A percentile compares a stretch with the other conserved stretches of the same genome.
Conservation (phyloP, 53 echinoderm and acorn worm genomes). For the Mesocentrotus franciscanus region DNA sequence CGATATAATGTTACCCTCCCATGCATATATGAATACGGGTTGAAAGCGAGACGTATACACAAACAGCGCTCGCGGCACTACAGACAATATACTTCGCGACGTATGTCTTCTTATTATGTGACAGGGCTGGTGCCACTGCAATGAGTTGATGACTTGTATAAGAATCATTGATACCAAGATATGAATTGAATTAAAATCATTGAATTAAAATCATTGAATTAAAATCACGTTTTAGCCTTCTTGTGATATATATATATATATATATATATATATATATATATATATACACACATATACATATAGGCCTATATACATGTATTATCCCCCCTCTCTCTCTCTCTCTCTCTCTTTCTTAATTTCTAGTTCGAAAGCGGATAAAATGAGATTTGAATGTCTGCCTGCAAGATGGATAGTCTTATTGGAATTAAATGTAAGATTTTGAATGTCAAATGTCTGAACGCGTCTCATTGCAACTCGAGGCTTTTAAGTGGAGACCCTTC, state of each 20-base stretch:
- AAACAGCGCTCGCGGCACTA: background rate
- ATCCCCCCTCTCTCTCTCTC: too few relatives aligned
- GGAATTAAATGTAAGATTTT: background rate
- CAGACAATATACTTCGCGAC: background rate
- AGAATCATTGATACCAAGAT: background rate
- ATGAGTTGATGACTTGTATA: background rate
- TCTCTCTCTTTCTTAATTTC: background rate
- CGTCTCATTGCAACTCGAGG: background rate
- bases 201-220: too few relatives aligned
- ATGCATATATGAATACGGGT: slow-evolving; percentile 31
- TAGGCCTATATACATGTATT: too few relatives aligned
- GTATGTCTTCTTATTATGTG: background rate
- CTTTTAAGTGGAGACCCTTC: background rate
- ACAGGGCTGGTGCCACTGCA: background rate
- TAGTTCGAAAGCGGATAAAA: background rate
- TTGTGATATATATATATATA: too few relatives aligned
- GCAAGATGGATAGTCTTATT: background rate
- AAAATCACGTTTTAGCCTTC: too few relatives aligned
- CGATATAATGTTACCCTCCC: slow-evolving; percentile 3
- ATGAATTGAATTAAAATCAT: background rate
- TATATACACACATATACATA: too few relatives aligned
- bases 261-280: too few relatives aligned
- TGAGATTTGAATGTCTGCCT: background rate
- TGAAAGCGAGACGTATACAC: background rate
- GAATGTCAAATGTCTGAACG: slow-evolving; percentile 16